Conservation (phyloP, 2,888 invertebrate species). For the Xestia rhomboidea region DNA sequence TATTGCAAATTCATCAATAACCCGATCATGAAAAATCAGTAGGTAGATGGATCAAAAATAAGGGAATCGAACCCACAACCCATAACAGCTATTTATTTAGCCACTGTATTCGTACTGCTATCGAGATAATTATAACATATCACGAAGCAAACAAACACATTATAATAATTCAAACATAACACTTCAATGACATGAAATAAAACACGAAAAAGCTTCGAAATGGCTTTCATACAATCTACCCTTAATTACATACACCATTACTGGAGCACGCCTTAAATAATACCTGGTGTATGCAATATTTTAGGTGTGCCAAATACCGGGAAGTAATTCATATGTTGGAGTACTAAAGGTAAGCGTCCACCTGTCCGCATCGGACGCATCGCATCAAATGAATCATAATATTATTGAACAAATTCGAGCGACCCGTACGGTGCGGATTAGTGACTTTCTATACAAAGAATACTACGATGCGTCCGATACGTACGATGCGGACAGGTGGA, state of each 20-base stretch:
- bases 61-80: neutral
- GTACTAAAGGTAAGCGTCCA: no score
- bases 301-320: constrained; percentile 69
- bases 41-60: neutral
- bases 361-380: no score
- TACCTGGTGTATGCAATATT: constrained; percentile 58
- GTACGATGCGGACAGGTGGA: no score
- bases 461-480: no score
- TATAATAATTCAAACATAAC: constrained; percentile 5
- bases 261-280: constrained; percentile 57
- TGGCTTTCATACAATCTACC: constrained; percentile 57
- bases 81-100: neutral
- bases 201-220: constrained; percentile 45
- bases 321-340: constrained; percentile 34
- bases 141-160: neutral
- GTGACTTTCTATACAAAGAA: no score
- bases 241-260: constrained; percentile 69
- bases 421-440: no score
- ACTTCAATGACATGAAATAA: constrained; percentile 29
- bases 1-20: neutral
- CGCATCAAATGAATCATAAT: no score
- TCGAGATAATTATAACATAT: neutral
- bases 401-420: no score
- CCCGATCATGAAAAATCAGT: neutral
- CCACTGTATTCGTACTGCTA: neutral